Evolutionary conservation across 23 tunicate genomes (phyloP).

Genomic region (Trididemnum clinides): DNA sequence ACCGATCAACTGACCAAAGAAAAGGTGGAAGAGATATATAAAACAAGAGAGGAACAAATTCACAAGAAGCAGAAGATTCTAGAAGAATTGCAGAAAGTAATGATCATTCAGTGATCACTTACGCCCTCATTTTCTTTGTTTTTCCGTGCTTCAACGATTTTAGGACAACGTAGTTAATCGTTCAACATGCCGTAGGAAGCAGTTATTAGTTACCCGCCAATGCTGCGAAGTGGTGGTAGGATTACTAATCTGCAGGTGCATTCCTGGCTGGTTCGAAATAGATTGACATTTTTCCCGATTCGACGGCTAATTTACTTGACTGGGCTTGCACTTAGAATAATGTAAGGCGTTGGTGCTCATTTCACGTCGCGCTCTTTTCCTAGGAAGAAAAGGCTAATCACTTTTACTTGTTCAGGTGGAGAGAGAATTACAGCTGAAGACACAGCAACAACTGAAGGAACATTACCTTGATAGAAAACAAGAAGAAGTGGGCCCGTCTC

Average conservation of each 20-base stretch:
- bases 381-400: neutral
- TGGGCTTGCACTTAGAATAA: neutral
- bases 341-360: neutral
- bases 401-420: slow-evolving; percentile 56
- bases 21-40: slow-evolving; percentile 72
- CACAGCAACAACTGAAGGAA: slow-evolving; percentile 69
- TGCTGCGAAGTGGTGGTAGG: no score
- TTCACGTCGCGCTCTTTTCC: neutral
- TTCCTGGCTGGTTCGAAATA: no score
- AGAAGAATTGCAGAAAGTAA: slow-evolving; percentile 88
- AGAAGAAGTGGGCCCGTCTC: slow-evolving; percentile 27
- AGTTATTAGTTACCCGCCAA: no score
- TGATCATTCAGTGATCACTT: neutral
- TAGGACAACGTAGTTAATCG: no score
- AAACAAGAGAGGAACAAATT: slow-evolving; percentile 68
- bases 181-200: no score
- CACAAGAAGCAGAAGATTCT: slow-evolving; percentile 90
- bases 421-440: slow-evolving; percentile 72
- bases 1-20: slow-evolving; percentile 61
- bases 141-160: neutral
- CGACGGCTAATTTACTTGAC: no score
- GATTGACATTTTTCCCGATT: no score
- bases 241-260: no score
- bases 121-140: neutral
- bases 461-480: slow-evolving; percentile 61